These are phyloP conservation scores for Dolichoris vasculosae DNA, from an alignment of 1,140 invertebrate genomes.

Conservation along the genomic window DNA sequence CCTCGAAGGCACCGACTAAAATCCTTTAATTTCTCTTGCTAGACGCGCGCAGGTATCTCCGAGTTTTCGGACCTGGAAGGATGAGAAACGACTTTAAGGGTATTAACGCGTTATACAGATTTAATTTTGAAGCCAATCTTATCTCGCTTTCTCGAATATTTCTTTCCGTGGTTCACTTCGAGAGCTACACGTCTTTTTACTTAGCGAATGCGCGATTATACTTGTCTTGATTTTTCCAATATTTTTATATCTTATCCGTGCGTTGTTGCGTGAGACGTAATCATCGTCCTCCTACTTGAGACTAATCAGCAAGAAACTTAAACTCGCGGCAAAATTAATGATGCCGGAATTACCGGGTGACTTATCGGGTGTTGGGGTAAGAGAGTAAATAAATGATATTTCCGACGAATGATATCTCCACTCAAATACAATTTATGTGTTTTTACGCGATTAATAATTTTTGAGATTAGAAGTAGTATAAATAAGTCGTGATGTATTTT, in stretches of 20 bases:
- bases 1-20: neutral
- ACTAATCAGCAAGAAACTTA: constrained; percentile 33
- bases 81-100: constrained; percentile 20
- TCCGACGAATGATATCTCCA: constrained; percentile 30
- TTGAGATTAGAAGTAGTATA: neutral
- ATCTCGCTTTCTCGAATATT: neutral
- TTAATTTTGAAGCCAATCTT: constrained; percentile 26
- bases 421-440: neutral
- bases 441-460: neutral
- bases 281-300: constrained; percentile 14
- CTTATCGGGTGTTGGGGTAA: constrained; percentile 42
- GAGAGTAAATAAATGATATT: constrained; percentile 40
- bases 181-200: neutral
- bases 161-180: neutral
- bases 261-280: constrained; percentile 30
- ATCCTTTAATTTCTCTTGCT: constrained; percentile 42
- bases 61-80: constrained; percentile 3
- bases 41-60: neutral
- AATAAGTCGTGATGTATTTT: neutral
- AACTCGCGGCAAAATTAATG: constrained; percentile 46
- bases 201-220: neutral
- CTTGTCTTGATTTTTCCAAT: neutral
- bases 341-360: constrained; percentile 23
- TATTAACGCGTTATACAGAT: neutral
- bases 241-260: neutral